These are phyloP conservation scores for Hypotaenidia okinawae DNA, from an alignment of 2,797 vertebrate species.

Conservation along the genomic window DNA sequence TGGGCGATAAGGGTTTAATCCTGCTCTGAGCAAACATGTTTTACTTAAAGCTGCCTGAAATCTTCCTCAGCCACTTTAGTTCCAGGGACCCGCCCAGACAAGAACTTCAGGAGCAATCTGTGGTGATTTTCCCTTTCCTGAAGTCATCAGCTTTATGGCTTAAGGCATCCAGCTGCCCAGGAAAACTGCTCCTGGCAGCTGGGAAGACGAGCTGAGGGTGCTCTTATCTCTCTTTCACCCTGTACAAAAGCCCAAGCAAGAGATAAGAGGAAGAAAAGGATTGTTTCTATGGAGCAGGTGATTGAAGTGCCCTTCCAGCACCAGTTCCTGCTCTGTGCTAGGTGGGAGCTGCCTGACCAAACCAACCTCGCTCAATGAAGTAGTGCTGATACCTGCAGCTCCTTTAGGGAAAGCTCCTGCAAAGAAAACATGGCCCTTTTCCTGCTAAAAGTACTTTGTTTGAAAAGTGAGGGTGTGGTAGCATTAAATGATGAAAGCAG, in stretches of 20 bases:
- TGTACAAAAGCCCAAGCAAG: neutral
- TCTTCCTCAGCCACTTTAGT: too few relatives aligned
- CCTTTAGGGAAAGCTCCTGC: neutral
- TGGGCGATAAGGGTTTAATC: neutral
- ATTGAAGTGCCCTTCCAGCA: neutral
- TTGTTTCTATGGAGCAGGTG: neutral
- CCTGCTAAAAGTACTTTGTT: neutral
- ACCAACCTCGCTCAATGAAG: too few relatives aligned
- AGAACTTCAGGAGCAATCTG: neutral
- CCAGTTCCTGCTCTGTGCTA: neutral
- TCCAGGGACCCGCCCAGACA: too few relatives aligned
- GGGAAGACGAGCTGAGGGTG: too few relatives aligned
- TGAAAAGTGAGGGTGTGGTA: neutral
- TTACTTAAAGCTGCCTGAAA: neutral
- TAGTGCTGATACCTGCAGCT: neutral
- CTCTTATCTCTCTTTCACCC: neutral
- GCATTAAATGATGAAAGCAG: neutral
- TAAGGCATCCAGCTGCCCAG: neutral
- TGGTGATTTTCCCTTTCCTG: neutral
- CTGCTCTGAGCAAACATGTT: neutral
- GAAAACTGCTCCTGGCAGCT: neutral
- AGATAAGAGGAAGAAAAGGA: neutral
- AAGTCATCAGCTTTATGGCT: too few relatives aligned
- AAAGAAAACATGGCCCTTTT: neutral
- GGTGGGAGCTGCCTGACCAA: neutral